Evolutionary conservation across 2,888 invertebrate species (phyloP).

Genomic region (Lapara coniferarum): DNA sequence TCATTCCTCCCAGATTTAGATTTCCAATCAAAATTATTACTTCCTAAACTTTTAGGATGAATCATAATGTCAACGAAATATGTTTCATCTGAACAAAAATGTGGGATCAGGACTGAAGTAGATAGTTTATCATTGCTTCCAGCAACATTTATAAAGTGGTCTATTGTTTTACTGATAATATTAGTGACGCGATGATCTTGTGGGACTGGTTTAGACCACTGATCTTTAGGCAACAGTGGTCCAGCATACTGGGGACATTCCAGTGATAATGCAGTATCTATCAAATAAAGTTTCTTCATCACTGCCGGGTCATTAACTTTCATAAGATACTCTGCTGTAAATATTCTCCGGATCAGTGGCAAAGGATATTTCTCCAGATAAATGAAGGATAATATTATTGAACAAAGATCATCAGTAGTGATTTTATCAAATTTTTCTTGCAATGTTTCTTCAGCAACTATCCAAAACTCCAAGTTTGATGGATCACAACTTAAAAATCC

Average conservation of each 20-base stretch:
- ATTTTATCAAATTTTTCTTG: slow-evolving; percentile 83
- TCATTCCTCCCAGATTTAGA: slow-evolving; percentile 66
- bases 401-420: slow-evolving; percentile 81
- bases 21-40: slow-evolving; percentile 74
- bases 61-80: slow-evolving; percentile 85
- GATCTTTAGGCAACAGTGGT: slow-evolving; percentile 82
- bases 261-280: slow-evolving; percentile 86
- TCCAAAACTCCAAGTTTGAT: slow-evolving; percentile 82
- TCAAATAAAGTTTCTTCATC: slow-evolving; percentile 82
- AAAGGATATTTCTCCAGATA: slow-evolving; percentile 85
- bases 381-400: slow-evolving; percentile 85
- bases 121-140: slow-evolving; percentile 77
- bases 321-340: slow-evolving; percentile 85
- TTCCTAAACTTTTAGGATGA: slow-evolving; percentile 72
- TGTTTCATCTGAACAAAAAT: slow-evolving; percentile 81
- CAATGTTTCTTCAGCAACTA: slow-evolving; percentile 78
- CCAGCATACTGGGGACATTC: slow-evolving; percentile 84
- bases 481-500: slow-evolving; percentile 85
- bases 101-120: slow-evolving; percentile 77
- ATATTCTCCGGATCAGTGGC: slow-evolving; percentile 83
- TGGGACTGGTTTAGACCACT: slow-evolving; percentile 75
- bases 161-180: slow-evolving; percentile 73
- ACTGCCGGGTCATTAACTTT: slow-evolving; percentile 74
- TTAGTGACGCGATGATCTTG: slow-evolving; percentile 82
- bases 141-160: slow-evolving; percentile 67